Percentiles rank a stretch among this genome's conserved stretches.
Evolutionary conservation across 2,113 vertebrate genomes (phyloP).

Genomic region (Nothoprocta pentlandii): DNA sequence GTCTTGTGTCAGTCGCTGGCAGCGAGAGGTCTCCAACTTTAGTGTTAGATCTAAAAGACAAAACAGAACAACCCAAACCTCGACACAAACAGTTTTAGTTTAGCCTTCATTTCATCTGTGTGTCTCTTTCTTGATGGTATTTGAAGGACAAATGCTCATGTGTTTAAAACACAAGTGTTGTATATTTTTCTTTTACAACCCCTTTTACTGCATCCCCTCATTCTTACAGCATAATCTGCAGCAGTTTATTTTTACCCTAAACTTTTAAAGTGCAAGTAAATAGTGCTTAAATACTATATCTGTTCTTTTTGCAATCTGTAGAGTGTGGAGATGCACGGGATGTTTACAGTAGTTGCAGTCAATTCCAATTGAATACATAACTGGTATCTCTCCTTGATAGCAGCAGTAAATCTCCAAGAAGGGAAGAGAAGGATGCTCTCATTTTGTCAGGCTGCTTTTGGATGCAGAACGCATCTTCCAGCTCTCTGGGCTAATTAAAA

Average conservation of each 20-base stretch:
- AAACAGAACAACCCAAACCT: too few species aligned
- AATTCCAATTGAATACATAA: conserved; percentile 34
- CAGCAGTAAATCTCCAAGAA: conserved; percentile 48
- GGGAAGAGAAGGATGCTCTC: conserved; percentile 53
- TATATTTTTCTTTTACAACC: not conserved
- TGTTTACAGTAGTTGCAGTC: not conserved
- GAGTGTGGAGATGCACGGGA: not conserved
- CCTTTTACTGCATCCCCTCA: accelerated
- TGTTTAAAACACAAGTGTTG: not conserved
- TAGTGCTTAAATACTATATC: not conserved
- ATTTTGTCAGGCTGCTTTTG: conserved; percentile 49
- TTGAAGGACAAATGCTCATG: not conserved
- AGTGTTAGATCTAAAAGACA: not conserved
- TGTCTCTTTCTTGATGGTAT: not conserved
- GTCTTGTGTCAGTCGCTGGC: not conserved
- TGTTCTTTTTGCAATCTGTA: not conserved
- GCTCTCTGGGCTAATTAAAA: conserved; percentile 77
- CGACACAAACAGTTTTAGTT: accelerated
- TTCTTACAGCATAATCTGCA: not conserved
- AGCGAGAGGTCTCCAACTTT: not conserved
- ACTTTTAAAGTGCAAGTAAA: not conserved
- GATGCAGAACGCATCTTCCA: conserved; percentile 47
- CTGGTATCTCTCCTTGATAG: conserved; percentile 22
- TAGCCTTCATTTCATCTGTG: not conserved
- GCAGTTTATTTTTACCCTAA: not conserved